Conservation (phyloP, 2,797 vertebrate species). For the Poeciliopsis gracilis region DNA sequence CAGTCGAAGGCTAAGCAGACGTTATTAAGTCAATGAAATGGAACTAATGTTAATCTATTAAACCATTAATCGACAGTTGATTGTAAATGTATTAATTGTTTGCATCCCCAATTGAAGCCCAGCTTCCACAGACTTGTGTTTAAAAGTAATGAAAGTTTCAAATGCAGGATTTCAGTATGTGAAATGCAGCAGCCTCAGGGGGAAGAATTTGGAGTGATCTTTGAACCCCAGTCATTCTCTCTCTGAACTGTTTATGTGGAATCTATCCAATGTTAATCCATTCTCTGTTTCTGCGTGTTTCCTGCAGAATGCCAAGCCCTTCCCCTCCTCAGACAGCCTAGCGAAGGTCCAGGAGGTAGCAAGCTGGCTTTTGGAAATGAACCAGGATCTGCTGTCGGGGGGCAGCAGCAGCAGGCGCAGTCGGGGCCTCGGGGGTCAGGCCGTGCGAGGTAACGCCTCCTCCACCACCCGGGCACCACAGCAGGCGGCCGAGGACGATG, state of each 20-base stretch:
- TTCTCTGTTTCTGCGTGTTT: slow-evolving; percentile 31
- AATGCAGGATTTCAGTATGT: too few relatives aligned
- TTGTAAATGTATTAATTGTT: too few relatives aligned
- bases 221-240: neutral
- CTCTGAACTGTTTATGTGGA: too few relatives aligned
- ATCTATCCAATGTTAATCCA: neutral
- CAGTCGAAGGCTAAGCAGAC: too few relatives aligned
- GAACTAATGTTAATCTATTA: too few relatives aligned
- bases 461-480: slow-evolving; percentile 94
- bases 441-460: slow-evolving; percentile 94
- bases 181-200: neutral
- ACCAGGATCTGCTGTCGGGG: slow-evolving; percentile 99
- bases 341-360: slow-evolving; percentile 99
- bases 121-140: too few relatives aligned
- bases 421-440: slow-evolving; percentile 90
- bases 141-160: too few relatives aligned
- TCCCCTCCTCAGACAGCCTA: slow-evolving; percentile 99
- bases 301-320: slow-evolving; percentile 95
- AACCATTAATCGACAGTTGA: too few relatives aligned
- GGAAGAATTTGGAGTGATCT: neutral
- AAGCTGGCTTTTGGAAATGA: slow-evolving; percentile 99
- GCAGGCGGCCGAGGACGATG: slow-evolving; percentile 90
- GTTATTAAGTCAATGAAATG: too few relatives aligned
- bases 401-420: slow-evolving; percentile 98
- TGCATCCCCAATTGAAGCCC: too few relatives aligned